These are phyloP conservation scores for Motacilla tschutschensis DNA, from an alignment of 2,113 vertebrate genomes.

Conservation along the genomic window DNA sequence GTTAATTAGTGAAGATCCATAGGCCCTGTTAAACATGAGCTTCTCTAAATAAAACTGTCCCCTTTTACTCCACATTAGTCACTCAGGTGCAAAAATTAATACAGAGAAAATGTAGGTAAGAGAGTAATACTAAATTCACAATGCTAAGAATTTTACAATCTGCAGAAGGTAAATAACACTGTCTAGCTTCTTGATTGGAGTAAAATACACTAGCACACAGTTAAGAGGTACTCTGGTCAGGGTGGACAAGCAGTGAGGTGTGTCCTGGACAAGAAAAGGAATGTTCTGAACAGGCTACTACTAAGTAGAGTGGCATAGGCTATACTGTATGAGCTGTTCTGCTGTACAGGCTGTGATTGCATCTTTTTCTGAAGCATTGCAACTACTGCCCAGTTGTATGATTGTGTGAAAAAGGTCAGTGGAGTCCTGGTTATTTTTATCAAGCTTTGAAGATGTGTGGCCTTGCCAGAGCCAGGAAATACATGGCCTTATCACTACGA, in stretches of 20 bases:
- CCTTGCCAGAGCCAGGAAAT: neutral
- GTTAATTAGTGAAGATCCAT: neutral
- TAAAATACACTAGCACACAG: fast-evolving
- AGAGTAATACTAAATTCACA: neutral
- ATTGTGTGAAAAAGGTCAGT: neutral
- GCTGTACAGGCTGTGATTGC: fast-evolving
- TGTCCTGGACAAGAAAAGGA: neutral
- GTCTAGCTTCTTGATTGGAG: neutral
- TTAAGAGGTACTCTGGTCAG: neutral
- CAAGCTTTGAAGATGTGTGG: neutral
- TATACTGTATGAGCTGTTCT: neutral
- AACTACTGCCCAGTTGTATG: neutral
- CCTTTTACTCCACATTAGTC: neutral
- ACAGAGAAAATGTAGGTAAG: neutral
- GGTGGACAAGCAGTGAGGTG: neutral
- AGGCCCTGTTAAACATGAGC: neutral
- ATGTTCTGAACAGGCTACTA: too few species aligned
- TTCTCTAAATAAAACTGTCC: neutral
- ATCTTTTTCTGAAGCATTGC: neutral
- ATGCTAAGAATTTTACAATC: neutral
- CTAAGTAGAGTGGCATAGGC: too few species aligned
- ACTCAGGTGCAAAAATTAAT: neutral
- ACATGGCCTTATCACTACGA: too few species aligned
- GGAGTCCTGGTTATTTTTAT: neutral
- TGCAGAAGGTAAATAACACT: neutral